Evolutionary conservation across 23 tunicate genomes (phyloP), one percentile per base, ranked within the genome.

Genomic region (Halocynthia roretzi): DNA sequence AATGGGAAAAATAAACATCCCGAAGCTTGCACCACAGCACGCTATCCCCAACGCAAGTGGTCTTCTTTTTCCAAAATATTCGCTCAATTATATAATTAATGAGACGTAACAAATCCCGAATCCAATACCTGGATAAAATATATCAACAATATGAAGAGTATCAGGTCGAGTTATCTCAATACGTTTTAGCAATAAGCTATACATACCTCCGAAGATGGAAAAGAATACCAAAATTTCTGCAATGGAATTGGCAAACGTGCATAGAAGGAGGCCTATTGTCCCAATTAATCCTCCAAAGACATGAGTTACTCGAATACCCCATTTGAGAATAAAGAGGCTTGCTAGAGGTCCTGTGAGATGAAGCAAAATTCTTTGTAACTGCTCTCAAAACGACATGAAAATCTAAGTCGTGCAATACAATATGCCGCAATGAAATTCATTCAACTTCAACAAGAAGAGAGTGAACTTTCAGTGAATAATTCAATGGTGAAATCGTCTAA

Each of bases 11-110:
- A 86, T 71, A 63, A 76, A 86, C 6, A 81, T 74, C 15, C 91
- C 91, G 58, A 86, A 85, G 6, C 91, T 85, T 53, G 81, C 40
- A 17, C 91, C 91, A 74, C 91, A 68, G 19, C 77, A 57, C 8
- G 85, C 86, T 61, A 86, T 56, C 51, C 85, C 91, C 61, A 86
- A 65, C 19, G 82, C 82, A 54, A 86, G 7, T 10, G 81, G 49
- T 21, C 82, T 48, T 67, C 57, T 86, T 54, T 61, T 31, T 72
- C 81, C 67, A 70, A 86, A 86, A 55, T 80, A 86, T 57, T 80
- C 61, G 52, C 81, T 86, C 7, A 86, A 54, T 5, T 40, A 66
- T 50, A 86, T 80, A 19, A 86, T 75, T 5, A 85, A 72, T 40
- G 91, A 80, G 48, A 86, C 70, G 57, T 80, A 86, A 53, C 91